These are phyloP conservation scores for Acanthiza pusilla DNA, from an alignment of 2,797 vertebrate species.

Conservation along the genomic window DNA sequence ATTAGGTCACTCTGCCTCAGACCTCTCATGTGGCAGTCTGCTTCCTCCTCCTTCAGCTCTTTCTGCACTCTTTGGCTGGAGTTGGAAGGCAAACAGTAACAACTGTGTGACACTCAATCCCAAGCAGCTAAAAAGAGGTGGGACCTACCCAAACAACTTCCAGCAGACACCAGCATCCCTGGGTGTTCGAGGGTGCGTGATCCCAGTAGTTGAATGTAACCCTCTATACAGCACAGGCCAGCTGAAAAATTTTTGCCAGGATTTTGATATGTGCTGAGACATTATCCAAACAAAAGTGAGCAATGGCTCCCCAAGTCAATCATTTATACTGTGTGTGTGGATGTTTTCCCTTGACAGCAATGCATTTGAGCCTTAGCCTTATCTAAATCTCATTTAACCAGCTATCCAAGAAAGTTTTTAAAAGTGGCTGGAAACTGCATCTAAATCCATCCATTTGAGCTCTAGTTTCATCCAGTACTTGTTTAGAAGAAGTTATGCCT, in stretches of 20 bases:
- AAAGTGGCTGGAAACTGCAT: background rate
- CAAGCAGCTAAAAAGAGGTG: background rate
- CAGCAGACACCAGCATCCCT: background rate
- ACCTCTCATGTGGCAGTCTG: background rate
- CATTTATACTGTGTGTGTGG: background rate
- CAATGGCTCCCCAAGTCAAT: background rate
- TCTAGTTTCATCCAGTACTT: constrained; percentile 1
- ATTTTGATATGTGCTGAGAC: background rate
- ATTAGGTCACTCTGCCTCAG: background rate
- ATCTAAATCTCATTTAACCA: background rate
- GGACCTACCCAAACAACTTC: background rate
- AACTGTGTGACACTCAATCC: background rate
- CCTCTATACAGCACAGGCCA: background rate
- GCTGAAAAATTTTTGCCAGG: background rate
- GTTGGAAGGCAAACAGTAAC: background rate
- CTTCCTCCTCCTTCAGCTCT: background rate
- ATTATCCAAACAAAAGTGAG: background rate
- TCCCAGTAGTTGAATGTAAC: background rate
- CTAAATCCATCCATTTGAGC: background rate
- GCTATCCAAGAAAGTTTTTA: background rate
- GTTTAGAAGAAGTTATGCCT: background rate
- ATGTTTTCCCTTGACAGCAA: background rate
- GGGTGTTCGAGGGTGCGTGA: background rate
- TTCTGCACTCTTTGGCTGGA: background rate
- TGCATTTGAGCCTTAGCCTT: background rate